Evolutionary conservation across 2,113 vertebrate genomes (phyloP), one percentile per base, ranked within the genome.

Genomic region (Sander vitreus): DNA sequence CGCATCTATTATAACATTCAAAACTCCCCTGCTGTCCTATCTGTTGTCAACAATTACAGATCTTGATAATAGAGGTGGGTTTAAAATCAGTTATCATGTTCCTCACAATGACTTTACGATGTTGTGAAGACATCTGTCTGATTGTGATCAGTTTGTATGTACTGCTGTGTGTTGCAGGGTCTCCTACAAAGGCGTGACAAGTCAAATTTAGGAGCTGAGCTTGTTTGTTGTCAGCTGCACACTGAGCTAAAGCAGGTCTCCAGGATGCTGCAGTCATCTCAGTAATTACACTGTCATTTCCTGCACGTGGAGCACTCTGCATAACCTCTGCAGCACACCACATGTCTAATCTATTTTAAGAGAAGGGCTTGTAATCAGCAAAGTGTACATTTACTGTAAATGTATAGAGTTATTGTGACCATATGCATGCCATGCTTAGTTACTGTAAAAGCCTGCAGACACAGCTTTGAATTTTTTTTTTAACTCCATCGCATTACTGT

Each of bases 261-360:
- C 19, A 16, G 45, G 60, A 85, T 83, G 69, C 71, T 71, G 88
- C 83, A 90, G 80, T 89, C 86, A 68, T 90, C 87, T 79, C 90
- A 51, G 84, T 94, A 94, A 94, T 94, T 88, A 90, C 70, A 72
- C 72, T 78, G 80, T 90, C 81, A 80, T 90, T 90, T 91, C 79
- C 86, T 84, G 81, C 81, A 65, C 18, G 33, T 83, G 76, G 48
- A 73, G 85, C 63, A 23, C 62, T 69, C 57, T 64, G 73, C 70
- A 77, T 83, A 80, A 88, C 85, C 82, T 91, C 81, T 47, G 70
- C 68, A 80, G 60, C 67, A 51, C 66, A 72, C 53, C 14, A 8
- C 12, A 47, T 12, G 53, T 80, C 66, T 83, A 82, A 91, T 85
- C 76, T 71, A 76, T 48, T 85, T 79, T 70, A 33, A 11, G 54